A percentile compares a stretch with the other conserved stretches of the same genome.
These are phyloP conservation scores for Takifugu flavidus DNA, from an alignment of 2,113 vertebrate genomes.

Conservation along the genomic window DNA sequence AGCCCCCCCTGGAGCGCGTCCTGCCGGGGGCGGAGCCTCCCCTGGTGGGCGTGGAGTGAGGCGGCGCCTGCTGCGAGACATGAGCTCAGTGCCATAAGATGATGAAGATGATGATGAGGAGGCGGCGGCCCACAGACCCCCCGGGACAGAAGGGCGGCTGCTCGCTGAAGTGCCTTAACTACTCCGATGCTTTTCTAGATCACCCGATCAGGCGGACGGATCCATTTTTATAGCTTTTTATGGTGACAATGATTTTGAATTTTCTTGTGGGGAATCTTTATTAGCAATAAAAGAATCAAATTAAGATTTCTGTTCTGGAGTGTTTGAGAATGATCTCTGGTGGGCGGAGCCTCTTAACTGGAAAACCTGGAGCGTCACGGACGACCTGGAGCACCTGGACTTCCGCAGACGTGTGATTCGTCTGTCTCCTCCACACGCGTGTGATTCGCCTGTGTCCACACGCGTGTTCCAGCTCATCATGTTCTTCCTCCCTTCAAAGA, in stretches of 20 bases:
- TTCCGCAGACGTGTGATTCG: too few species aligned
- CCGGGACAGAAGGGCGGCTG: constrained; percentile 41
- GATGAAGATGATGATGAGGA: too few species aligned
- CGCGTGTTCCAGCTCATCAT: not conserved
- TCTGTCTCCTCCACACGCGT: too few species aligned
- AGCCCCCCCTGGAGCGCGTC: constrained; percentile 73
- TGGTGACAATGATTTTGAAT: constrained; percentile 61
- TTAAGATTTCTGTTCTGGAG: constrained; percentile 52
- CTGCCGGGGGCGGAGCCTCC: constrained; percentile 75
- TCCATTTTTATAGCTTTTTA: constrained; percentile 75
- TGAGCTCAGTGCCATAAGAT: constrained; percentile 61
- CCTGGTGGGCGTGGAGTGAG: constrained; percentile 84
- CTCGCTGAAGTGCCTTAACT: constrained; percentile 87
- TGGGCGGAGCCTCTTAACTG: not conserved
- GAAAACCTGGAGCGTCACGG: too few species aligned
- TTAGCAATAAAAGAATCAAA: constrained; percentile 80
- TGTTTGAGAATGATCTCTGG: constrained; percentile 60
- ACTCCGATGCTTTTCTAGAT: constrained; percentile 26
- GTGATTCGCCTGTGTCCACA: too few species aligned
- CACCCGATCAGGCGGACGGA: constrained; percentile 59
- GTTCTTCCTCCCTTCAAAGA: constrained; percentile 8
- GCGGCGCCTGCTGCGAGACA: constrained; percentile 12
- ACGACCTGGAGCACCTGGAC: too few species aligned
- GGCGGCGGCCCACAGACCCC: not conserved
- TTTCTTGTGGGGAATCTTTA: constrained; percentile 72